Evolutionary conservation across 1,140 invertebrate species (phyloP), one percentile per base, ranked within the genome.

Genomic region (Drosophila lacertosa): DNA sequence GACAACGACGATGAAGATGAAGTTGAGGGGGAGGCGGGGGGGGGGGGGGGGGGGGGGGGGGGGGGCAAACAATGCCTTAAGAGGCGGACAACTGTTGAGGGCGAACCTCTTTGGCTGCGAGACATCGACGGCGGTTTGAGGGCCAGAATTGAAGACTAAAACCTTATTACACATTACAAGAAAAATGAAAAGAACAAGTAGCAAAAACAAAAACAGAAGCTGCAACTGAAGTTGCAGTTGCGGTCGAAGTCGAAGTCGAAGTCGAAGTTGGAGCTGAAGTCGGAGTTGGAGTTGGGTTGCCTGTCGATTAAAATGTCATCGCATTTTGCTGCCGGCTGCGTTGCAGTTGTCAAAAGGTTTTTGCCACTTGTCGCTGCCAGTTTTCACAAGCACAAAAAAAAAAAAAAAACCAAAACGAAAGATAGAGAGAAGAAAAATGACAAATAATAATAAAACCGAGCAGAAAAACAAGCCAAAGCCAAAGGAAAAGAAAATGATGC

Each of bases 221-320:
- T 35, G 50, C 33, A 63, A 37, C 18, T 42, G 42, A 16, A 18
- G 50, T 22, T 26, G 50, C 33, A 33, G 53, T 29, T 51, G 22
- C 22, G 37, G 11, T 20, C 11, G n/a, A 15, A 42, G 50, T 15
- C 24, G n/a, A 9, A 15, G 35, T 39, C 22, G 26, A 1, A 47
- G 42, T 6, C 7, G 26, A 4, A 44, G 24, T 13, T 29, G 40
- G 1, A 16, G 24, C 6, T 13, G 18, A 4, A 58, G 26, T 13
- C 20, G 42, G 18, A 42, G 37, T 70, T 44, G 37, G 4, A 53
- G 44, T 15, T 24, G 35, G 18, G 59, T 48, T 60, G 74, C 44
- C 75, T 83, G 75, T 83, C 77, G 82, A 86, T 86, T 86, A 88
- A 86, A 86, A 86, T 86, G 81, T 86, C 81, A 88, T 86, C 84